Conservation (phyloP, 2,888 invertebrate species). For the Gibbula magus region DNA sequence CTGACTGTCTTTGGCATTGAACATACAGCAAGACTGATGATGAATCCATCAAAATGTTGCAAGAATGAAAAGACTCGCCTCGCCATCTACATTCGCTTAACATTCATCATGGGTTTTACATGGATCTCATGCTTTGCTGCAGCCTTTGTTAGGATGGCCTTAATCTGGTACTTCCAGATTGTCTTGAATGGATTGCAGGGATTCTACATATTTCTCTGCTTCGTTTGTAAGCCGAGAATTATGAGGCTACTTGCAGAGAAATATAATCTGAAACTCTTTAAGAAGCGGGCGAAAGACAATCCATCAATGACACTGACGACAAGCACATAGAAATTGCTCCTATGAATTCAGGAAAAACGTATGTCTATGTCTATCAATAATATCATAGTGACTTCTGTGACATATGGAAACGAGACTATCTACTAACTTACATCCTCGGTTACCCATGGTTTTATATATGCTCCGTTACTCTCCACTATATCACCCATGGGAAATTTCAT, state of each 20-base stretch:
- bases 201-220: slow-evolving; percentile 34
- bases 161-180: slow-evolving; percentile 35
- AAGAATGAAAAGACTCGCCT: background rate
- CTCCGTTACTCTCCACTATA: too few species aligned
- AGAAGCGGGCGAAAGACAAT: background rate
- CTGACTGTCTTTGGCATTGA: slow-evolving; percentile 37
- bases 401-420: too few species aligned
- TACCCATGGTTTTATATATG: too few species aligned
- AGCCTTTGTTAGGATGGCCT: slow-evolving; percentile 16
- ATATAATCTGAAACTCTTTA: background rate
- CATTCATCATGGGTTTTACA: slow-evolving; percentile 34
- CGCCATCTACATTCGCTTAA: slow-evolving; percentile 30
- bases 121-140: slow-evolving; percentile 36
- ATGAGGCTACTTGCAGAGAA: background rate
- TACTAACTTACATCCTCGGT: too few species aligned
- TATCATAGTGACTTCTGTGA: too few species aligned
- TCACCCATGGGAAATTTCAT: too few species aligned
- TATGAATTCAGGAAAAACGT: too few species aligned
- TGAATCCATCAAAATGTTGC: background rate
- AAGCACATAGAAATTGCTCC: too few species aligned
- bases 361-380: too few species aligned
- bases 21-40: background rate
- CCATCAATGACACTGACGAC: background rate
- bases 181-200: slow-evolving; percentile 37
- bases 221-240: slow-evolving; percentile 27